Conservation (phyloP, 2,797 vertebrate species). For the Enoplosus armatus region DNA sequence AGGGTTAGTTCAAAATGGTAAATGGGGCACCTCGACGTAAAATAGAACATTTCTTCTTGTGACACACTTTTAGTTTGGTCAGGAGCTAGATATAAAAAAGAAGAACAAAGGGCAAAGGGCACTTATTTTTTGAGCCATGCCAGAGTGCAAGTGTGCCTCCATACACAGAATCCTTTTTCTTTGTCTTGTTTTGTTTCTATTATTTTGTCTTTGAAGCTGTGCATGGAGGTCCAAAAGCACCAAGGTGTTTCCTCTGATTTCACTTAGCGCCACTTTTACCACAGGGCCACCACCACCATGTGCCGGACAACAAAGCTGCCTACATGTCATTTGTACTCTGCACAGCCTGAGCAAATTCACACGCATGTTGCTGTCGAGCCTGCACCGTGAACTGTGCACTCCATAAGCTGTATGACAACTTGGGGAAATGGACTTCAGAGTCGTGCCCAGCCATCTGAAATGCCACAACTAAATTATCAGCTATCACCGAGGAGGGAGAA, state of each 20-base stretch:
- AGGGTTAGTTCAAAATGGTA: slow-evolving; percentile 56
- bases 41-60: slow-evolving; percentile 48
- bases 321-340: neutral
- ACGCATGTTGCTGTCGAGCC: neutral
- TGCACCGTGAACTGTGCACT: slow-evolving; percentile 33
- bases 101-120: slow-evolving; percentile 41
- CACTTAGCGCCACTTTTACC: slow-evolving; percentile 14
- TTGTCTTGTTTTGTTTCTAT: slow-evolving; percentile 2
- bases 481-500: slow-evolving; percentile 53
- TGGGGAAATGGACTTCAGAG: slow-evolving; percentile 57
- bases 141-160: neutral
- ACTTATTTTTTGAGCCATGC: slow-evolving; percentile 5
- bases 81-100: slow-evolving; percentile 15
- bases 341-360: slow-evolving; percentile 10
- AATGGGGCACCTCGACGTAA: slow-evolving; percentile 56
- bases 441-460: slow-evolving; percentile 51
- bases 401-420: slow-evolving; percentile 42
- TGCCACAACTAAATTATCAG: slow-evolving; percentile 68
- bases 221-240: slow-evolving; percentile 17
- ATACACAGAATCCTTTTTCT: neutral
- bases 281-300: neutral
- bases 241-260: slow-evolving; percentile 24
- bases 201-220: slow-evolving; percentile 7
- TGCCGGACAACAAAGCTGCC: slow-evolving; percentile 19
- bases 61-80: slow-evolving; percentile 53